Evolutionary conservation across 1,140 invertebrate genomes (phyloP), one percentile per base, ranked within the genome.

Genomic region (Cotesia vestalis): DNA sequence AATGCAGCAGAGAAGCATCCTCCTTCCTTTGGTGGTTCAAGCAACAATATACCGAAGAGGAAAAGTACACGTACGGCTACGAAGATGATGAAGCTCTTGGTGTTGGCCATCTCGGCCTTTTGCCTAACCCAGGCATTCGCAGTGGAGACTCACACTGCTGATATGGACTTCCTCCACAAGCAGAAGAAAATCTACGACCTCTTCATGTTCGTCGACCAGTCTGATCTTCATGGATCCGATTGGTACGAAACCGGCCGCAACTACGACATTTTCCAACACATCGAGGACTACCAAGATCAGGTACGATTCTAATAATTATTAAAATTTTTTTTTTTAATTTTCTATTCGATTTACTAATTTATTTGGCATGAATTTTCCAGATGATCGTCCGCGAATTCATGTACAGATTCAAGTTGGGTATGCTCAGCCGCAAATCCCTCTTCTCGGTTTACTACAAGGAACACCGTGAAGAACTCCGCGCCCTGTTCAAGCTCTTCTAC

Each of bases 161-260:
- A 89, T 75, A 86, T 87, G 80, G 86, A 87, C 12, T 86, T 88
- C 35, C 81, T 91, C 34, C 76, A 86, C 9, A 89, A 86, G 66
- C 91, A 93, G 80, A 88, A 89, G 73, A 87, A 90, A 70, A 83
- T 93, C 36, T 87, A 91, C 69, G 89, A 90, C 73, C 86, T 93
- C 2, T 85, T 91, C 55, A 85, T 90, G 77, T 89, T 90, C 76
- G 78, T 92, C 1, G 88, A 90, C 73, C 89, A 90, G 75, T 86
- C 87, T n/a, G 82, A 84, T 64, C 79, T 88, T 3, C 84, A 68
- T 17, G 82, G 87, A 69, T 80, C 85, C 3, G 83, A 86, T 3
- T 84, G 84, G 40, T 85, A 83, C 46, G 86, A 91, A 74, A 83
- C 89, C 69, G 89, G 88, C 69, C 86, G 86, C 57, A 87, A 84